Evolutionary conservation across 2,113 vertebrate genomes (phyloP).

Genomic region (Chionomys nivalis): DNA sequence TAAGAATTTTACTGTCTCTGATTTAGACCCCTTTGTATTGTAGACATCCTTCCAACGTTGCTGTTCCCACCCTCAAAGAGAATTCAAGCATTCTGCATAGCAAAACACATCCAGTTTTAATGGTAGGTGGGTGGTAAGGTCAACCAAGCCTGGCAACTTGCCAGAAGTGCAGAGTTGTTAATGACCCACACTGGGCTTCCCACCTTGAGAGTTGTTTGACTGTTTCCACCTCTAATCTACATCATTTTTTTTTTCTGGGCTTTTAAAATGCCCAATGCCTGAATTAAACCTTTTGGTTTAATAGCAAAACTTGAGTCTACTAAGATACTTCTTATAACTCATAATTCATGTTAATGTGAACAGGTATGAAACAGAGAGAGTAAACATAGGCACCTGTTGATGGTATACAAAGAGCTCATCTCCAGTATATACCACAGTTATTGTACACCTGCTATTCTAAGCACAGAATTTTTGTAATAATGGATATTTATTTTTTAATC

Average conservation of each 20-base stretch:
- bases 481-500: neutral
- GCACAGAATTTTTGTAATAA: too few species aligned
- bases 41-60: neutral
- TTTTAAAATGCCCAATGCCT: neutral
- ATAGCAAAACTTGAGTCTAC: neutral
- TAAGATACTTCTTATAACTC: neutral
- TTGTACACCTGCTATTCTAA: neutral
- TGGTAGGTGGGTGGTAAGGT: neutral
- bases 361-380: neutral
- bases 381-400: neutral
- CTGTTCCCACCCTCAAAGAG: neutral
- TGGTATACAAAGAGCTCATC: accelerated
- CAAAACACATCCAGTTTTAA: neutral
- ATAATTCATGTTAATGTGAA: neutral
- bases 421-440: neutral
- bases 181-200: too few species aligned
- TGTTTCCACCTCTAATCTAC: neutral
- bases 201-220: neutral
- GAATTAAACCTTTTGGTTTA: neutral
- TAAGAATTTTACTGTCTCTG: neutral
- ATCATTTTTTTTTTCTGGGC: neutral
- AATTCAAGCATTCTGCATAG: neutral
- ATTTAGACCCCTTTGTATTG: neutral
- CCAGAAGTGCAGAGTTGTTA: neutral
- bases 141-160: neutral